phyloP scores from a whole-genome alignment of 1,140 invertebrate genomes.

The Triops longicaudatus region DNA sequence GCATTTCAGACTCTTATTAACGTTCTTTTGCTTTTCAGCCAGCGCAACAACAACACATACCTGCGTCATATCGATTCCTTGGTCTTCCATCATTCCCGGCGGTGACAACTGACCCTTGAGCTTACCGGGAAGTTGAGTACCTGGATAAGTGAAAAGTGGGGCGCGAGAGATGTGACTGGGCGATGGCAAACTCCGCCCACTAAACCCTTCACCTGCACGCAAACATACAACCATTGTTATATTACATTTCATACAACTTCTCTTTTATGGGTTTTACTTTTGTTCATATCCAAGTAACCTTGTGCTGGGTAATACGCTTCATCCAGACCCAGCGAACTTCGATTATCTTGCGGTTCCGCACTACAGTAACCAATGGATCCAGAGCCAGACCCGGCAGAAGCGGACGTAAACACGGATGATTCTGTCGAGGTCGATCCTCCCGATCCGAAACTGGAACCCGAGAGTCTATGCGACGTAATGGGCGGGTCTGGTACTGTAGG shows the following conservation, averaged over 20 bases:
- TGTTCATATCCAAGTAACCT: slow-evolving; percentile 24
- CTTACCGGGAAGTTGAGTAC: slow-evolving; percentile 28
- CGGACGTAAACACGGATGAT: slow-evolving; percentile 53
- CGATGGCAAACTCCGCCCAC: slow-evolving; percentile 24
- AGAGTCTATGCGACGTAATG: slow-evolving; percentile 44
- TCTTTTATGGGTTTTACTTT: neutral
- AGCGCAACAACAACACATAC: slow-evolving; percentile 29
- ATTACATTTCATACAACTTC: neutral
- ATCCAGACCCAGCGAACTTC: slow-evolving; percentile 25
- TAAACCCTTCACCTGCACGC: slow-evolving; percentile 24
- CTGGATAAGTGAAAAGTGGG: slow-evolving; percentile 21
- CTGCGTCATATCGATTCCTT: slow-evolving; percentile 56
- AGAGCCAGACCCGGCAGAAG: slow-evolving; percentile 33
- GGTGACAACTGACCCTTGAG: slow-evolving; percentile 29
- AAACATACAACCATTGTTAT: neutral
- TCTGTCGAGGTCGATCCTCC: slow-evolving; percentile 58
- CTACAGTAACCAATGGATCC: slow-evolving; percentile 33
- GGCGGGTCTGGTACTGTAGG: slow-evolving; percentile 62
- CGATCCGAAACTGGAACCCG: slow-evolving; percentile 61
- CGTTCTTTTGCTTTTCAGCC: neutral
- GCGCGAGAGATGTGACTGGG: slow-evolving; percentile 18
- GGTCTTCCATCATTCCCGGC: slow-evolving; percentile 44
- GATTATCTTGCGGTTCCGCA: slow-evolving; percentile 40
- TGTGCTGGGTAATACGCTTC: slow-evolving; percentile 21
- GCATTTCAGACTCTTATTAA: neutral